Evolutionary conservation across 2,797 vertebrate genomes (phyloP).

Genomic region (Garrulus glandarius): DNA sequence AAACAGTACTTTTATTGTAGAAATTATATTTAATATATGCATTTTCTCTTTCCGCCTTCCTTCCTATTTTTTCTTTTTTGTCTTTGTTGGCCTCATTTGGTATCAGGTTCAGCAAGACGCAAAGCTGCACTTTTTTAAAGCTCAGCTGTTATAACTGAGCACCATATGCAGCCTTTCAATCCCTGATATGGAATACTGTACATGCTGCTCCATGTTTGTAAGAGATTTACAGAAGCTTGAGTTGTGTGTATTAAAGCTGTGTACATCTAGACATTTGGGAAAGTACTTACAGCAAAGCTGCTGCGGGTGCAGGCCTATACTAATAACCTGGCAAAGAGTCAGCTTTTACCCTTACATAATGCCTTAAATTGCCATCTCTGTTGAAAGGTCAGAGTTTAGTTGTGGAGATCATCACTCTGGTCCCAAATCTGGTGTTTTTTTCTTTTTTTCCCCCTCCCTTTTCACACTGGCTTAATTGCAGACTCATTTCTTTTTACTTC

Average conservation of each 20-base stretch:
- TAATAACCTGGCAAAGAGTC: constrained; percentile 61
- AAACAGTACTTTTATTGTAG: constrained; percentile 45
- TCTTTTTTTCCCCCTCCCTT: neutral
- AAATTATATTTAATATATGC: constrained; percentile 22
- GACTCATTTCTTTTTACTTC: neutral
- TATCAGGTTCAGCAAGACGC: constrained; percentile 72
- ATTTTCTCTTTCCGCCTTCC: neutral
- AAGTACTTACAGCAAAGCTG: constrained; percentile 69
- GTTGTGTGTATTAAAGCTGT: constrained; percentile 74
- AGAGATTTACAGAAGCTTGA: constrained; percentile 75
- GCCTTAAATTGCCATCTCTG: constrained; percentile 46
- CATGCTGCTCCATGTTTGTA: constrained; percentile 75
- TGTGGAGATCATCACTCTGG: constrained; percentile 13
- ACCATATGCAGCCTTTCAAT: constrained; percentile 79
- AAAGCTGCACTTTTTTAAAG: constrained; percentile 74
- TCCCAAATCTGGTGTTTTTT: neutral
- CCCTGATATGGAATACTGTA: constrained; percentile 71
- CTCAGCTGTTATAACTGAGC: constrained; percentile 76
- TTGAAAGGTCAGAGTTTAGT: constrained; percentile 48
- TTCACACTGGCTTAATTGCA: constrained; percentile 20
- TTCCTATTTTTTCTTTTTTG: neutral
- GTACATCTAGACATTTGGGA: constrained; percentile 69
- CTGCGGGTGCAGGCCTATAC: constrained; percentile 53
- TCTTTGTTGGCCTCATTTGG: constrained; percentile 46
- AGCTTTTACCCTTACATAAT: constrained; percentile 63